A percentile compares a stretch with the other conserved stretches of the same genome.
These are phyloP conservation scores for Cheilosia grossa DNA, from an alignment of 2,888 invertebrate genomes.

Conservation along the genomic window DNA sequence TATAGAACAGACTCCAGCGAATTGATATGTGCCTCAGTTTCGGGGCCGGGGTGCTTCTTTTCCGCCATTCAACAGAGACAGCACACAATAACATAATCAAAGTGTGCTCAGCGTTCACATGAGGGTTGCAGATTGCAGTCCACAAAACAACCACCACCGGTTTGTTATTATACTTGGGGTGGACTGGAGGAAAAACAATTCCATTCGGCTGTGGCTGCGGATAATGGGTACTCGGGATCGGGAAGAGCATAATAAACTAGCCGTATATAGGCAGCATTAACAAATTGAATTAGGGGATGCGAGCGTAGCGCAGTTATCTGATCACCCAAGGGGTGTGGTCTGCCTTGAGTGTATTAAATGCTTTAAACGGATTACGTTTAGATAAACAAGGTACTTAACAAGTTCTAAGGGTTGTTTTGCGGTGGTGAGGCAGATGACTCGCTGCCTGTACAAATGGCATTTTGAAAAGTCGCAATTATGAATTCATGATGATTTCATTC, in stretches of 20 bases:
- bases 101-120: slow-evolving; percentile 4
- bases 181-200: neutral
- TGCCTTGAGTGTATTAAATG: slow-evolving; percentile 62
- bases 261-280: slow-evolving; percentile 13
- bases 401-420: slow-evolving; percentile 43
- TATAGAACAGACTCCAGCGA: slow-evolving; percentile 35
- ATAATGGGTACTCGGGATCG: neutral
- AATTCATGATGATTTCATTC: slow-evolving; percentile 46
- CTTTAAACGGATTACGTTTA: slow-evolving; percentile 68
- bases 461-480: slow-evolving; percentile 33
- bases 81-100: slow-evolving; percentile 70
- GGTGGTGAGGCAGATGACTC: neutral
- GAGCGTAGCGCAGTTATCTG: slow-evolving; percentile 4
- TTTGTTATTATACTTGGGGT: neutral
- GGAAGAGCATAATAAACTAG: slow-evolving; percentile 28
- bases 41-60: slow-evolving; percentile 16
- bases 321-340: slow-evolving; percentile 56
- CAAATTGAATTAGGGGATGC: slow-evolving; percentile 60
- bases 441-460: neutral
- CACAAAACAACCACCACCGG: slow-evolving; percentile 25
- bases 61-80: slow-evolving; percentile 30
- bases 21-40: slow-evolving; percentile 48
- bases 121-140: slow-evolving; percentile 36
- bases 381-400: slow-evolving; percentile 73
- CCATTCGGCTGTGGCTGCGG: neutral